Percentiles rank a stretch among this genome's conserved stretches.
Conservation (phyloP, 2,113 vertebrate genomes). For the Trachemys scripta region DNA sequence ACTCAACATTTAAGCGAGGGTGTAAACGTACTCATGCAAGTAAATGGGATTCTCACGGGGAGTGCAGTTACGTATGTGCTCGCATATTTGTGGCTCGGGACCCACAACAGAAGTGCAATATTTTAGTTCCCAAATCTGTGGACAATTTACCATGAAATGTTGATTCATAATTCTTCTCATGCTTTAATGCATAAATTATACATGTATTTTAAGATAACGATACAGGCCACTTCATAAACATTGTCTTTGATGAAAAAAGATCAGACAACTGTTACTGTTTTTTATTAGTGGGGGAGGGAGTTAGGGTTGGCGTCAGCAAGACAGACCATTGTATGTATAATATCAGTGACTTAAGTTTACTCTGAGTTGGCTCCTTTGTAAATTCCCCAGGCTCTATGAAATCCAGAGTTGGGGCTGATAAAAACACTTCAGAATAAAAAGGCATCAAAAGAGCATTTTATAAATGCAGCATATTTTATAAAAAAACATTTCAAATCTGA, state of each 20-base stretch:
- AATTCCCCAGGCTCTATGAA: slow-evolving; percentile 76
- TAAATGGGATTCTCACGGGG: neutral
- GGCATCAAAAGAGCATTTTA: slow-evolving; percentile 74
- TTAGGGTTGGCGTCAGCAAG: slow-evolving; percentile 61
- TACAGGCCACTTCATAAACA: slow-evolving; percentile 70
- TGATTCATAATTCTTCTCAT: slow-evolving; percentile 62
- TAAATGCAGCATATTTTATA: slow-evolving; percentile 75
- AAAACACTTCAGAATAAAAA: slow-evolving; percentile 75
- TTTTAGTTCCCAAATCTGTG: slow-evolving; percentile 33
- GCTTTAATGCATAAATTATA: slow-evolving; percentile 58
- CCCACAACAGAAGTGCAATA: slow-evolving; percentile 29
- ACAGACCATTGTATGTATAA: slow-evolving; percentile 58
- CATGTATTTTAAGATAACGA: slow-evolving; percentile 50
- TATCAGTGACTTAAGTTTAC: slow-evolving; percentile 58
- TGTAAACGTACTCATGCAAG: neutral
- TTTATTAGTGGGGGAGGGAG: slow-evolving; percentile 72
- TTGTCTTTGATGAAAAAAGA: slow-evolving; percentile 78
- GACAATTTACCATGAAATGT: slow-evolving; percentile 61
- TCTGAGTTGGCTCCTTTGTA: slow-evolving; percentile 69
- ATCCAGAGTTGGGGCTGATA: slow-evolving; percentile 67
- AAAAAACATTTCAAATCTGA: slow-evolving; percentile 69
- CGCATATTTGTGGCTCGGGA: neutral
- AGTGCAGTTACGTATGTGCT: neutral
- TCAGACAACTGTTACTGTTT: slow-evolving; percentile 69
- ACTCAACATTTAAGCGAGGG: neutral